Evolutionary conservation across 2,113 vertebrate genomes (phyloP).

Genomic region (Alaudala cheleensis): DNA sequence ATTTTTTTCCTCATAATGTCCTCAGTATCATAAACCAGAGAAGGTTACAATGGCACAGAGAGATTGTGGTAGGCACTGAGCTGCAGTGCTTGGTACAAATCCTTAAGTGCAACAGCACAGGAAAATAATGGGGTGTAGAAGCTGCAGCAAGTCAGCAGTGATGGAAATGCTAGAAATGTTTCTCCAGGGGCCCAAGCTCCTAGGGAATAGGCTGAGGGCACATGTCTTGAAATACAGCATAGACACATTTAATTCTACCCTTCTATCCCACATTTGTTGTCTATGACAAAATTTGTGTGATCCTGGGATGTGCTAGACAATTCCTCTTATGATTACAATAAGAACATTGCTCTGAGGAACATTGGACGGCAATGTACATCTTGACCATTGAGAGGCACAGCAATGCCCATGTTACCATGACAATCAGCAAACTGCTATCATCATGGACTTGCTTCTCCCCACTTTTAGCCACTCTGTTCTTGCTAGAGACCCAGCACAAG

Average conservation of each 20-base stretch:
- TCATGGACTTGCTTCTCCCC: background rate
- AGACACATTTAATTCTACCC: background rate
- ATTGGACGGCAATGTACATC: background rate
- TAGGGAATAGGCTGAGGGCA: background rate
- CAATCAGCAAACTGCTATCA: background rate
- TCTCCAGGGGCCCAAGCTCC: background rate
- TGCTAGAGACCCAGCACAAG: background rate
- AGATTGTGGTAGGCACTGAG: background rate
- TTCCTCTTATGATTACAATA: rapidly evolving
- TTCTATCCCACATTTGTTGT: background rate
- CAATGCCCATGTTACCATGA: background rate
- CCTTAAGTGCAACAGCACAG: background rate
- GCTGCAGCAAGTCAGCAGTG: background rate
- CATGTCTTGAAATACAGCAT: too few species aligned
- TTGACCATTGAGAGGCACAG: background rate
- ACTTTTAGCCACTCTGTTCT: background rate
- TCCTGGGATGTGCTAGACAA: background rate
- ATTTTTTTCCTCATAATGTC: background rate
- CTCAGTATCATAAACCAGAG: background rate
- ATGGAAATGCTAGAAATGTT: background rate
- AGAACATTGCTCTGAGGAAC: background rate
- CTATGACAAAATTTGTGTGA: background rate
- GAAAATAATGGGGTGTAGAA: rapidly evolving
- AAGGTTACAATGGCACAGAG: background rate
- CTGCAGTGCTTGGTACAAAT: background rate